Base-by-base conservation (phyloP, 2,888 invertebrate species). In the Coleophora flavipennella region DNA sequence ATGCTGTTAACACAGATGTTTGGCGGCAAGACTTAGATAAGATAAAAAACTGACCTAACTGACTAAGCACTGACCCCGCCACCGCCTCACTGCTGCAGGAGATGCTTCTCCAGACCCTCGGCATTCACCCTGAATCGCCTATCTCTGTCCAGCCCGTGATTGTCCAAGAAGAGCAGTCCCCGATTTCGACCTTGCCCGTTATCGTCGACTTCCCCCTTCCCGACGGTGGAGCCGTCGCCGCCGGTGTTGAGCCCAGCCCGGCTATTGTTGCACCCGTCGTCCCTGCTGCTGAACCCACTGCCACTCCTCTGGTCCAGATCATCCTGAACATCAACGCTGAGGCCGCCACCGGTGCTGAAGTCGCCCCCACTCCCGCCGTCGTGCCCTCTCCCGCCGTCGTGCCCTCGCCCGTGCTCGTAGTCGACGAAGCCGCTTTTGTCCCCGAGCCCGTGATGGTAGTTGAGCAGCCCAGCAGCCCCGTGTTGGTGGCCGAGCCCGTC, bases 31-130 rank as follows among this genome's bases (percentile, higher is more conserved):
- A n/a, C n/a, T n/a, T n/a, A n/a, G n/a, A n/a, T n/a, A n/a, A n/a
- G n/a, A n/a, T n/a, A n/a, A n/a, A n/a, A n/a, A n/a, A n/a, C n/a
- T n/a, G n/a, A n/a, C n/a, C n/a, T n/a, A 48, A 66, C 41, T 66
- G 59, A 63, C 68, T 67, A 46, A 59, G 59, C 65, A 66, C 67
- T 43, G 49, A 68, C 57, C 66, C 66, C 44, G 67, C 66, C 49
- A 67, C 69, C 55, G 68, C 64, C 39, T 60, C 46, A 32, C 40
- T 50, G 13, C 45, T 43, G n/a, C 31, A 39, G 14, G 34, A 43
- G 37, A 25, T 51, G 40, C 52, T 56, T 29, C 31, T 47, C 29
- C 46, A 51, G n/a, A 36, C 43, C 11, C 53, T 58, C 36, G 54
- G 49, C 28, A 33, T 46, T 27, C 13, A 39, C 28, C 36, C 42